Base-by-base conservation (phyloP, 2,113 vertebrate genomes). In the Ranitomeya imitator region DNA sequence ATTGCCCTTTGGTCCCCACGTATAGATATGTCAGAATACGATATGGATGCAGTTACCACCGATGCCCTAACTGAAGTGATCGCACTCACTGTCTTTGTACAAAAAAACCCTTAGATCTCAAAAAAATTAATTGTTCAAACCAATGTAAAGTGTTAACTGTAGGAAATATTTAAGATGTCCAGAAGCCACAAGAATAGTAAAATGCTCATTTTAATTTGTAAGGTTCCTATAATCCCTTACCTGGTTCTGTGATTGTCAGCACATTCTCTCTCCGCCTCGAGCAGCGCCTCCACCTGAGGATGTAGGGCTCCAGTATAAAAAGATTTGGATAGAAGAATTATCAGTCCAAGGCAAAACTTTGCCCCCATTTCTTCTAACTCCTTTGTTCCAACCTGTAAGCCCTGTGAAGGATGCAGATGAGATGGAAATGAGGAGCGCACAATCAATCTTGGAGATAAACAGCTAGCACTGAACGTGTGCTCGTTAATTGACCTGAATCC, bases 351-450 rank as follows among this genome's bases (percentile, higher is more conserved):
- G 92, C 98, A 97, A 91, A 98, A 98, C 90, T 97, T 97, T 91
- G 94, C 90, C 18, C 98, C 98, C 96, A 97, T 97, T 90, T 99
- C 98, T 89, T 99, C 96, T 88, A 99, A 91, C 89, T 98, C 96
- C 51, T 91, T 89, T 0, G 96, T 97, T 80, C 97, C 97, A 19
- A 94, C 93, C 91, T 99, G 97, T 69, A 97, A 90, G 14, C 96
- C 98, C 98, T 99, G 92, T n/a, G 4, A 1, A 80, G 78, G 31
- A 91, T 80, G 90, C 2, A 88, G 11, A 91, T 45, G 13, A 90
- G 55, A 85, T 81, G 15, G 87, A 88, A 79, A 86, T 86, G 37
- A 79, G 18, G 26, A 23, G 26, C 78, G 73, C 55, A 45, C 7
- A 55, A 84, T 84, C 45, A 55, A 71, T 84, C 82, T 67, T 71